A percentile compares a stretch with the other conserved stretches of the same genome.
phyloP scores from a whole-genome alignment of 2,113 vertebrate species.

The Ondatra zibethicus region DNA sequence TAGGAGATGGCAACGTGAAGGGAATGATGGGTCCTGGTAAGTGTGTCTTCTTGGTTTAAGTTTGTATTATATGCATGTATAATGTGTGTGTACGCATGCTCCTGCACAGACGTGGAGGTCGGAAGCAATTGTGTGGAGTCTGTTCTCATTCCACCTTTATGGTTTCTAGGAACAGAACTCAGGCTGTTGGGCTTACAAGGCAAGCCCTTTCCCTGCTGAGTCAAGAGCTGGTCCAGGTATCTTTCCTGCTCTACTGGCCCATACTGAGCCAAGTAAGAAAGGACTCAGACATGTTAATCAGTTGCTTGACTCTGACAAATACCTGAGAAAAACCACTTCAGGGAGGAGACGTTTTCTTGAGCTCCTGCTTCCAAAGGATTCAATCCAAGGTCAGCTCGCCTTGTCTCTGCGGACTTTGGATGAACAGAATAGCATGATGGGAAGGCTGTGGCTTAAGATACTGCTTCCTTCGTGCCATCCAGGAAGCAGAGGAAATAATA shows the following conservation, averaged over 20 bases:
- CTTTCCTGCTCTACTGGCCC: not conserved
- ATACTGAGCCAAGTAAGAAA: not conserved
- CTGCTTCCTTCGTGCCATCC: not conserved
- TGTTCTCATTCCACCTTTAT: not conserved
- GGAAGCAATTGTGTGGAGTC: not conserved
- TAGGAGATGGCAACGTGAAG: constrained; percentile 85
- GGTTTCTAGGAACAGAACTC: not conserved
- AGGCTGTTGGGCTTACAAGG: not conserved
- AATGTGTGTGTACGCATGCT: not conserved
- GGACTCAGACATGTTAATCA: not conserved
- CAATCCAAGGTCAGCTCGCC: not conserved
- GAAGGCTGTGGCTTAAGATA: not conserved
- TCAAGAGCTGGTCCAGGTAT: not conserved
- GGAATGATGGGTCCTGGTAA: constrained; percentile 85
- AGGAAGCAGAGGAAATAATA: not conserved
- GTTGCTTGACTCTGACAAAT: not conserved
- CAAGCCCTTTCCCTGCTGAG: not conserved
- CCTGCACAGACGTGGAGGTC: not conserved
- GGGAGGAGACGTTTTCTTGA: not conserved
- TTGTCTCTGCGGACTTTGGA: not conserved
- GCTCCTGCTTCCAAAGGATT: not conserved
- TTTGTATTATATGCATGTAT: not conserved
- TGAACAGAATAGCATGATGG: not conserved
- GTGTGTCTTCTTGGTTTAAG: constrained; percentile 37
- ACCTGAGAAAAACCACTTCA: not conserved